A percentile compares a stretch with the other conserved stretches of the same genome.
These are phyloP conservation scores for Brachionus asplanchnoidis DNA, from an alignment of 1,140 invertebrate species.

Conservation along the genomic window DNA sequence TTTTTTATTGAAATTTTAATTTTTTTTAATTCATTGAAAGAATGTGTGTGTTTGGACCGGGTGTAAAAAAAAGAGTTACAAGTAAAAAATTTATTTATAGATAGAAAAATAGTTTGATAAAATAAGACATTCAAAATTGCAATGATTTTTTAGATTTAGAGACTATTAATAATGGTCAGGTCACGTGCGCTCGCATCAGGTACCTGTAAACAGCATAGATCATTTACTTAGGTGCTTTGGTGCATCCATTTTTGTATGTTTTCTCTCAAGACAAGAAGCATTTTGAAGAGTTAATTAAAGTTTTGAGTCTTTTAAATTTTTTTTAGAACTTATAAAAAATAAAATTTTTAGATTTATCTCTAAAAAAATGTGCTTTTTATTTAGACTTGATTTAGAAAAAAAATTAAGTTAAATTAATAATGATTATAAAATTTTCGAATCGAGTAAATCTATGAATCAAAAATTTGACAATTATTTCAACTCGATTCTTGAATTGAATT, in stretches of 20 bases:
- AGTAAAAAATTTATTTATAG: background rate
- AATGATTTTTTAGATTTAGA: background rate
- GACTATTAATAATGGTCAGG: background rate
- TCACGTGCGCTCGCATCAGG: background rate
- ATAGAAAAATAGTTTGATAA: background rate
- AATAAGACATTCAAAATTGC: no score
- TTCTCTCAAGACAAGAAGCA: no score
- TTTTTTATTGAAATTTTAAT: no score
- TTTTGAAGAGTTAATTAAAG: no score
- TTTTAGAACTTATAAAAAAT: background rate
- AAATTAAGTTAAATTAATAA: constrained; percentile 1
- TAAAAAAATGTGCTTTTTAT: background rate
- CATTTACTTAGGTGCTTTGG: no score
- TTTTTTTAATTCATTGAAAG: no score
- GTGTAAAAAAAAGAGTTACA: no score
- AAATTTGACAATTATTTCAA: background rate
- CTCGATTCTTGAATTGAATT: background rate
- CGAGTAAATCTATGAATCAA: constrained; percentile 11
- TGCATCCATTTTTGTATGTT: no score
- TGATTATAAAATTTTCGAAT: background rate
- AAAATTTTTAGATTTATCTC: background rate
- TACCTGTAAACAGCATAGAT: background rate
- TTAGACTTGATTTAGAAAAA: constrained; percentile 1
- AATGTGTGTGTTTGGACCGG: no score
- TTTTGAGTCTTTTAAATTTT: no score